Evolutionary conservation across 2,888 invertebrate genomes (phyloP).

Genomic region (Phengaris alcon): DNA sequence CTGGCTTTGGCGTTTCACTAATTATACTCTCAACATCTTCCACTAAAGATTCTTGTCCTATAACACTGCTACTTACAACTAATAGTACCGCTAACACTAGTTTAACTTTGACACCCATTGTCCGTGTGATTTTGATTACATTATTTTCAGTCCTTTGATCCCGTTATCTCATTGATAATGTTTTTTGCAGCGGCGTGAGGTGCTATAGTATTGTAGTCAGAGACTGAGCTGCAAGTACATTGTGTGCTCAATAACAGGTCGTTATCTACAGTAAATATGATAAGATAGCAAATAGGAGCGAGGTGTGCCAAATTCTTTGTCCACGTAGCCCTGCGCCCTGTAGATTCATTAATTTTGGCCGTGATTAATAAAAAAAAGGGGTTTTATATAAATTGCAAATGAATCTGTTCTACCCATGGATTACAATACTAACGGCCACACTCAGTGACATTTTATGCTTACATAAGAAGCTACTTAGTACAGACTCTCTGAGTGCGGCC

Average conservation of each 20-base stretch:
- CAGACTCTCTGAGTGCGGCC: too few relatives aligned
- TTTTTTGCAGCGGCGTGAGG: constrained; percentile 59
- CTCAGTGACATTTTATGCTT: too few relatives aligned
- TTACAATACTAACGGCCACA: too few relatives aligned
- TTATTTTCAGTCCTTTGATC: constrained; percentile 49
- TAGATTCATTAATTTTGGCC: constrained; percentile 31
- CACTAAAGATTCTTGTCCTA: constrained; percentile 57
- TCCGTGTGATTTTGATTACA: constrained; percentile 56
- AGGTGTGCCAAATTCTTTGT: constrained; percentile 79
- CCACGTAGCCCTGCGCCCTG: constrained; percentile 47
- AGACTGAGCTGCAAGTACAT: constrained; percentile 60
- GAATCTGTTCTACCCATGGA: background rate
- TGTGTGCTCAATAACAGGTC: constrained; percentile 68
- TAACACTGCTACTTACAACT: constrained; percentile 62
- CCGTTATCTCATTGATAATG: constrained; percentile 50
- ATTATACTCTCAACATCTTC: constrained; percentile 52
- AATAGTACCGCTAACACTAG: constrained; percentile 57
- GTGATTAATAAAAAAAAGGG: background rate
- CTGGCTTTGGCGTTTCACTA: constrained; percentile 43
- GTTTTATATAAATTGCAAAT: background rate
- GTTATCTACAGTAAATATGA: constrained; percentile 69
- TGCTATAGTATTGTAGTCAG: constrained; percentile 58
- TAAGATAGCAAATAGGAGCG: constrained; percentile 76
- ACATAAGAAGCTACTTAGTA: too few relatives aligned
- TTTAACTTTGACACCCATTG: constrained; percentile 64